These are phyloP conservation scores for Drosophila kohkoa DNA, from an alignment of 1,140 invertebrate species.

Conservation along the genomic window DNA sequence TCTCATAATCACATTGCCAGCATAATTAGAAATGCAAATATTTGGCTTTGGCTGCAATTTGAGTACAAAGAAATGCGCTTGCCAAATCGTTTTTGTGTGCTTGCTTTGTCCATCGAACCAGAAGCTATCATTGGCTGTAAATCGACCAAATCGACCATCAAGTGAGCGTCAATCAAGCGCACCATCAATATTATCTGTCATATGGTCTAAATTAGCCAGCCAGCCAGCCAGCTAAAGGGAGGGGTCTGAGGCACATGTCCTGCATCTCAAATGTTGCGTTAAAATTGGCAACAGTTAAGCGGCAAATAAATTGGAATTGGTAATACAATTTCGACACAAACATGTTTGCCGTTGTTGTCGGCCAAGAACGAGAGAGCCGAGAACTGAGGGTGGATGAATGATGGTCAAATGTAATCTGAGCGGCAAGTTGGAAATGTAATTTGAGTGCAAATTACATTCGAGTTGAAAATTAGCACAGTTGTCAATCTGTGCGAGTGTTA, in stretches of 20 bases:
- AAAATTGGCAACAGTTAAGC: conserved; percentile 73
- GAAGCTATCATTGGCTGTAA: not conserved
- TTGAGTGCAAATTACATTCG: conserved; percentile 78
- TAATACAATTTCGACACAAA: conserved; percentile 68
- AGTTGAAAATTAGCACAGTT: conserved; percentile 78
- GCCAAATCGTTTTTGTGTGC: not conserved
- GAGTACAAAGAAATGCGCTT: not conserved
- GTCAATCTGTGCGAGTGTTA: conserved; percentile 61
- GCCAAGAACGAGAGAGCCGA: not conserved
- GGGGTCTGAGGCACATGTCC: not conserved
- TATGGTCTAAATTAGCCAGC: conserved; percentile 26
- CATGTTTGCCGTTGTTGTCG: conserved; percentile 11
- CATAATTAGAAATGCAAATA: conserved; percentile 12
- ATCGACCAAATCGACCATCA: no score
- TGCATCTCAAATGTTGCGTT: conserved; percentile 27
- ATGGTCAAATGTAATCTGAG: conserved; percentile 59
- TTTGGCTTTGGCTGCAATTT: conserved; percentile 15
- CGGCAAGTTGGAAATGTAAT: conserved; percentile 77
- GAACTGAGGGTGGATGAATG: conserved; percentile 15
- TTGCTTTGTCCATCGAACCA: conserved; percentile 7
- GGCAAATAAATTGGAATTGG: conserved; percentile 78
- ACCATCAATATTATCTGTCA: conserved; percentile 44
- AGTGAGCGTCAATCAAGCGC: conserved; percentile 23
- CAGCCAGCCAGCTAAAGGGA: no score
- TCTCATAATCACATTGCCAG: conserved; percentile 20